phyloP scores from a whole-genome alignment of 2,797 vertebrate genomes.

The Sebastes matsubarae region DNA sequence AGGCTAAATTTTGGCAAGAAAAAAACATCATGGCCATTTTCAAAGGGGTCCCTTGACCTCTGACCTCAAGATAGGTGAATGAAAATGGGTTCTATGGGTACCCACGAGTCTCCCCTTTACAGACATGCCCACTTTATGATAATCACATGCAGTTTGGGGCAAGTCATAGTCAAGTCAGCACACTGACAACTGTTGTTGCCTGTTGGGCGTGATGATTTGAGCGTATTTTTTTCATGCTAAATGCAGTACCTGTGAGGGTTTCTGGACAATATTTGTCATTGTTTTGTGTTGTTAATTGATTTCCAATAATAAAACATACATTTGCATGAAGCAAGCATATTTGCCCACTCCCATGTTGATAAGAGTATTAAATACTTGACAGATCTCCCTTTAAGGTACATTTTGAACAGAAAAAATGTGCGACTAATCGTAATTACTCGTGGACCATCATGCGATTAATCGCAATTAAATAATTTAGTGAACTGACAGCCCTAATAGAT shows the following conservation, averaged over 20 bases:
- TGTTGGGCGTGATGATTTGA: too few relatives aligned
- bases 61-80: background rate
- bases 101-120: background rate
- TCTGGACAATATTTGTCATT: background rate
- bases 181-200: background rate
- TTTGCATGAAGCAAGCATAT: background rate
- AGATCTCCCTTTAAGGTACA: background rate
- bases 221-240: background rate
- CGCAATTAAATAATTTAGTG: background rate
- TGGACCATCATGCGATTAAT: background rate
- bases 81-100: background rate
- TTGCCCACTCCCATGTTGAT: too few relatives aligned
- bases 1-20: background rate
- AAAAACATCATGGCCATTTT: background rate
- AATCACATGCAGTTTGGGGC: too few relatives aligned
- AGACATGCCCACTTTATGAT: background rate
- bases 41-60: background rate
- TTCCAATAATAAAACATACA: background rate
- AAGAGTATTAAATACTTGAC: background rate
- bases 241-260: background rate
- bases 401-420: background rate
- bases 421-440: background rate
- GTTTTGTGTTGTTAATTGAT: background rate
- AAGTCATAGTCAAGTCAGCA: too few relatives aligned
- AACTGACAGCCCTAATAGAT: background rate